Conservation (phyloP, 1,140 invertebrate species). For the Leptinotarsa texana region DNA sequence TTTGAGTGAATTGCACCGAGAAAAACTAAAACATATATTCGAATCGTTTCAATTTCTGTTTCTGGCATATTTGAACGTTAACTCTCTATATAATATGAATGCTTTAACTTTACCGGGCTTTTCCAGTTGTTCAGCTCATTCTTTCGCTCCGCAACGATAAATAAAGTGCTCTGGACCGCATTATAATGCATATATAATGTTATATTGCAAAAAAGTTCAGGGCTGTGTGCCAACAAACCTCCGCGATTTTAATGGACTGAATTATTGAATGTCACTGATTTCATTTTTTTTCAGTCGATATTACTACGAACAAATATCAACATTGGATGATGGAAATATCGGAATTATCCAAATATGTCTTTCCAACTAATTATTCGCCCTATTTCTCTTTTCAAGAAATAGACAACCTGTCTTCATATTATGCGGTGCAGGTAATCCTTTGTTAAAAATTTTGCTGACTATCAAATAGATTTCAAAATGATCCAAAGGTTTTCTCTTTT, state of each 20-base stretch:
- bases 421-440: too few species aligned
- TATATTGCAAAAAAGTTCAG: conserved; percentile 54
- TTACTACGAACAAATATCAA: too few species aligned
- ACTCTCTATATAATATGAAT: conserved; percentile 57
- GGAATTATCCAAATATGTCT: too few species aligned
- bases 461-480: too few species aligned
- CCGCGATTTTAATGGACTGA: conserved; percentile 1
- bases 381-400: too few species aligned
- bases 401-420: too few species aligned
- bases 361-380: too few species aligned
- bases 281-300: too few species aligned
- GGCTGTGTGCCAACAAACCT: conserved; percentile 38
- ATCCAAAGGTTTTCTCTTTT: too few species aligned
- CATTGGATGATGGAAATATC: too few species aligned
- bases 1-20: conserved; percentile 33
- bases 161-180: conserved; percentile 43
- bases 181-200: conserved; percentile 57
- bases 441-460: too few species aligned
- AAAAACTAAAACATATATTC: conserved; percentile 55
- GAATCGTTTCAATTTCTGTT: conserved; percentile 56
- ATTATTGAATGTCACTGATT: not conserved
- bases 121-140: conserved; percentile 47
- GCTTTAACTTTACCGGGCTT: conserved; percentile 52
- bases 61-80: conserved; percentile 55
- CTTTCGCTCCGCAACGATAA: conserved; percentile 32